These are phyloP conservation scores for Nematolebias whitei DNA, from an alignment of 2,113 vertebrate species.

Conservation along the genomic window DNA sequence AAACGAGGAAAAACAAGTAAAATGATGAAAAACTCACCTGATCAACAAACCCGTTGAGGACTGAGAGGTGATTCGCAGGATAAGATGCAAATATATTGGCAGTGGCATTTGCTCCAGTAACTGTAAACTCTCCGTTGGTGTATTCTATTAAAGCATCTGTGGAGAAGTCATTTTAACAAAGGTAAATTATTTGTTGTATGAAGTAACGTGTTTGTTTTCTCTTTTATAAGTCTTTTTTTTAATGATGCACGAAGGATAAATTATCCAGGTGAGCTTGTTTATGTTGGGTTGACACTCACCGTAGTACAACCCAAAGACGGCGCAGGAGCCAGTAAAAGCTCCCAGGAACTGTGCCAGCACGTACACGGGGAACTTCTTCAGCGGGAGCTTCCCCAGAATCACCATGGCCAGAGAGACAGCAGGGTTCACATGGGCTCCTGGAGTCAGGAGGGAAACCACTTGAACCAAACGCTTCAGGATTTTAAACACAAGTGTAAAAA, in stretches of 20 bases:
- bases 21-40: conserved; percentile 80
- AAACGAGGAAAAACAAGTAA: background rate
- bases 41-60: conserved; percentile 88
- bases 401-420: conserved; percentile 95
- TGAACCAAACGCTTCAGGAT: background rate
- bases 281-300: conserved; percentile 76
- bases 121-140: conserved; percentile 79
- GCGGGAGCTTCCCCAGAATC: conserved; percentile 86
- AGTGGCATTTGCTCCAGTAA: conserved; percentile 88
- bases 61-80: conserved; percentile 85
- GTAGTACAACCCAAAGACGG: conserved; percentile 89
- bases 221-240: background rate
- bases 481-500: background rate
- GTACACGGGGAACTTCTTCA: conserved; percentile 92
- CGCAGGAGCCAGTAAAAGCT: conserved; percentile 88
- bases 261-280: no score
- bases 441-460: conserved; percentile 6
- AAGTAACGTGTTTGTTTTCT: no score
- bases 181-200: no score
- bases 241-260: no score
- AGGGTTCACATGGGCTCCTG: conserved; percentile 96
- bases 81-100: conserved; percentile 95
- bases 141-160: conserved; percentile 88
- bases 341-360: conserved; percentile 89
- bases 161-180: no score